A percentile compares a stretch with the other conserved stretches of the same genome.
These are phyloP conservation scores for Drosophila triauraria DNA, from an alignment of 1,140 invertebrate species.

Conservation along the genomic window DNA sequence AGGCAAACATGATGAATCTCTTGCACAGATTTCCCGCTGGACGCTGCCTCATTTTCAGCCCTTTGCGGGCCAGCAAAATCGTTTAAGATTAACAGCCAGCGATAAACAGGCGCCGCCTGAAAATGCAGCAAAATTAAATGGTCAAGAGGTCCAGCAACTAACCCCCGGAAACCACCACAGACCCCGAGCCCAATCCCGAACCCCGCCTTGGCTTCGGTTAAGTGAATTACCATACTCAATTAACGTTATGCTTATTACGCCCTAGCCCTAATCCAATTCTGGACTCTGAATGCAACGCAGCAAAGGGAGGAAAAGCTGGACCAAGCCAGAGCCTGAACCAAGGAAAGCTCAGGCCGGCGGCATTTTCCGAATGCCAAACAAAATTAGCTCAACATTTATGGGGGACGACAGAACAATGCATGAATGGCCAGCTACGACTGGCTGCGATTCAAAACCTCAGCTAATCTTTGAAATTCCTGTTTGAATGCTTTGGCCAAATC, in stretches of 20 bases:
- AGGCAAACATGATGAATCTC: conserved; percentile 82
- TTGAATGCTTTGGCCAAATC: neutral
- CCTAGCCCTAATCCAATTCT: conserved; percentile 52
- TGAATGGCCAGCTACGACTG: conserved; percentile 6
- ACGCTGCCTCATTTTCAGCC: conserved; percentile 19
- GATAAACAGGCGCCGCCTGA: conserved; percentile 63
- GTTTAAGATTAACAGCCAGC: conserved; percentile 78
- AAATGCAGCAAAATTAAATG: conserved; percentile 66
- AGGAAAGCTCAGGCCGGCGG: conserved; percentile 14
- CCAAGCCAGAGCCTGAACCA: conserved; percentile 13
- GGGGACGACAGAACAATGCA: conserved; percentile 25
- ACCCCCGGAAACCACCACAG: too few species aligned
- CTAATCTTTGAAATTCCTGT: conserved; percentile 22
- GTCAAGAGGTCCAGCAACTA: neutral
- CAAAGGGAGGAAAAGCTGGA: neutral
- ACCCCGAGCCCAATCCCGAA: too few species aligned
- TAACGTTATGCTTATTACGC: conserved; percentile 70
- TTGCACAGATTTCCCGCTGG: conserved; percentile 79
- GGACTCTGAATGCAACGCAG: conserved; percentile 45
- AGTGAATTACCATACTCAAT: conserved; percentile 81
- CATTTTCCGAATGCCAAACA: conserved; percentile 45
- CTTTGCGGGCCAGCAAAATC: conserved; percentile 57
- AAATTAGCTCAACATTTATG: conserved; percentile 59
- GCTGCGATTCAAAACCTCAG: conserved; percentile 13
- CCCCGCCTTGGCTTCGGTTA: conserved; percentile 32